phyloP scores from a whole-genome alignment of 2,888 invertebrate species.

The Ophion obscuratus region DNA sequence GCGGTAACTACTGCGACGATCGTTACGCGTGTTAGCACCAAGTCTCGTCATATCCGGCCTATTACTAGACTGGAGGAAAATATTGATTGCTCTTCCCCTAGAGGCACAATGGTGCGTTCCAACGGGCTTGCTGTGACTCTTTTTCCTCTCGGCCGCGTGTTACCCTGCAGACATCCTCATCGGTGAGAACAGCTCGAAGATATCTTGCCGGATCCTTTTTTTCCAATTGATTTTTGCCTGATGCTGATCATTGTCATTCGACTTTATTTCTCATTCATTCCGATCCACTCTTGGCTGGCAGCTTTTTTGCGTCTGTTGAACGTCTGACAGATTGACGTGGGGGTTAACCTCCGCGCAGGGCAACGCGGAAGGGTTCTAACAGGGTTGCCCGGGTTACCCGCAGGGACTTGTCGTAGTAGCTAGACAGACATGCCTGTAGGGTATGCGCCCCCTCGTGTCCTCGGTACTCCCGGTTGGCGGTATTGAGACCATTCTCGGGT shows the following conservation, averaged over 20 bases:
- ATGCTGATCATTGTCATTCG: neutral
- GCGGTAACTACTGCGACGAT: constrained; percentile 14
- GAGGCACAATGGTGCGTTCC: constrained; percentile 8
- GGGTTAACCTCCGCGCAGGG: constrained; percentile 29
- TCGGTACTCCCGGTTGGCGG: constrained; percentile 16
- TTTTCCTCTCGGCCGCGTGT: neutral
- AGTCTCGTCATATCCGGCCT: constrained; percentile 34
- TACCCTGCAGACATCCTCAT: constrained; percentile 44
- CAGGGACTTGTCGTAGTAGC: constrained; percentile 29
- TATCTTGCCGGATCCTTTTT: neutral
- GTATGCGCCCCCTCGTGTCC: constrained; percentile 33
- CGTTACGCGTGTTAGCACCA: constrained; percentile 10
- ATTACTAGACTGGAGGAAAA: constrained; percentile 44
- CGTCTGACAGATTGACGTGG: constrained; percentile 1
- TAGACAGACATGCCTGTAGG: constrained; percentile 49
- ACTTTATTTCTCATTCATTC: neutral
- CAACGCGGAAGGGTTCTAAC: constrained; percentile 7
- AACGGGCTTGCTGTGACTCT: neutral
- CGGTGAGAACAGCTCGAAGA: neutral
- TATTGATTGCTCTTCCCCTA: constrained; percentile 54
- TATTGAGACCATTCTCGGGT: constrained; percentile 37
- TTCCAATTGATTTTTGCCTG: neutral
- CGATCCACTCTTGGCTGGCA: too few species aligned
- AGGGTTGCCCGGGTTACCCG: constrained; percentile 46
- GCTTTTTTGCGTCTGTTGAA: neutral